Percentiles rank a stretch among this genome's conserved stretches.
Evolutionary conservation across 2,797 vertebrate species (phyloP).

Genomic region (Notamacropus eugenii): DNA sequence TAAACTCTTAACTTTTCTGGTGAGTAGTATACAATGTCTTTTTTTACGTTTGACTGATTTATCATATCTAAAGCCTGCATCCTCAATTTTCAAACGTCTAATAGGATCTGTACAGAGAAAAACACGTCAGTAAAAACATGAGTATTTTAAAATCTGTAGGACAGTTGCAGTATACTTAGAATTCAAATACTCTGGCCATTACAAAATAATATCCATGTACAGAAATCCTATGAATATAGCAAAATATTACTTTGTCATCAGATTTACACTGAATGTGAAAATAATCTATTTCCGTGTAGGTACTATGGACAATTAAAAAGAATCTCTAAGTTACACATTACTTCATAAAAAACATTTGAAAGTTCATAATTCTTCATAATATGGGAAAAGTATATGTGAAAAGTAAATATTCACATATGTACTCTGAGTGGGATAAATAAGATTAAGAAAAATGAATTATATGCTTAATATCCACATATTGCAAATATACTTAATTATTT

Average conservation of each 20-base stretch:
- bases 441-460: not conserved
- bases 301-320: not conserved
- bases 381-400: not conserved
- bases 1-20: conserved; percentile 89
- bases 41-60: conserved; percentile 90
- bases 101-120: conserved; percentile 88
- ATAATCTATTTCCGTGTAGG: not conserved
- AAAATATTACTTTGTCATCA: not conserved
- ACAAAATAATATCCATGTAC: not conserved
- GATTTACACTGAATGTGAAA: not conserved
- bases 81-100: conserved; percentile 92
- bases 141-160: no score
- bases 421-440: not conserved
- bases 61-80: conserved; percentile 93
- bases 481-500: not conserved
- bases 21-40: conserved; percentile 86
- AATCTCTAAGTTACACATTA: not conserved
- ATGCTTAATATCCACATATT: not conserved
- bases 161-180: not conserved
- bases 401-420: not conserved
- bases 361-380: not conserved
- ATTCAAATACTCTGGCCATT: not conserved
- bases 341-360: not conserved
- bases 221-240: not conserved
- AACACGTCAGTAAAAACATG: conserved; percentile 13